phyloP scores from a whole-genome alignment of 2,797 vertebrate species.

The Lemur catta region DNA sequence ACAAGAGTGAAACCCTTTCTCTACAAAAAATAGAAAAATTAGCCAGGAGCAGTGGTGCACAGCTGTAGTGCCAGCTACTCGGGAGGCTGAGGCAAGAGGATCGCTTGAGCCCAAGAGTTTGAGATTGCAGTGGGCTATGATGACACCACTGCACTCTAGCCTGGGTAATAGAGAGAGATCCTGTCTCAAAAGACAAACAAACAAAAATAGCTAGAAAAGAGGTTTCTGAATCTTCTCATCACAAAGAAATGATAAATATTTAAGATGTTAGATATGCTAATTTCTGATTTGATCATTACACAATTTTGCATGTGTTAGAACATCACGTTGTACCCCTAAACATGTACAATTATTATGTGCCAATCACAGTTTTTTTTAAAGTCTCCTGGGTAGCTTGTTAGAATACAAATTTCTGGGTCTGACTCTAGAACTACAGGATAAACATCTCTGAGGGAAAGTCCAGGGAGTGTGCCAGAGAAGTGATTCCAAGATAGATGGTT shows the following conservation, averaged over 20 bases:
- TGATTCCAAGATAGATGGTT: not conserved
- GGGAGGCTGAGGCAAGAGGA: not conserved
- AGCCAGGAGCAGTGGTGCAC: not conserved
- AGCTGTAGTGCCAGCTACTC: not conserved
- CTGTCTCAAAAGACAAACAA: not conserved
- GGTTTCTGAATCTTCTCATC: not conserved
- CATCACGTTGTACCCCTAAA: not conserved
- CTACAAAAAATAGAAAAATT: not conserved
- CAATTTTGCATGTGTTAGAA: not conserved
- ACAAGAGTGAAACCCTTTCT: not conserved
- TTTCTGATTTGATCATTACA: not conserved
- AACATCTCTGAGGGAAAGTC: not conserved
- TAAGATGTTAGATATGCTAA: not conserved
- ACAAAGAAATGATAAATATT: not conserved
- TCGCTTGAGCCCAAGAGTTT: not conserved
- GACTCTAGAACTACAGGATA: not conserved
- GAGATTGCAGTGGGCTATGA: not conserved
- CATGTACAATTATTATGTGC: not conserved
- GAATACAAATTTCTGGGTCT: constrained; percentile 16
- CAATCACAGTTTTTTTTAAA: not conserved
- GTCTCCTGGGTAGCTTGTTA: constrained; percentile 21
- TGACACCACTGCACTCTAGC: not conserved
- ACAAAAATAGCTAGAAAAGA: not conserved
- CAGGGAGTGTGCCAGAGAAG: not conserved
- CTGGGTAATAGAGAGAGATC: not conserved